Percentiles rank a stretch among this genome's conserved stretches.
These are phyloP conservation scores for Drosophila kanekoi DNA, from an alignment of 2,888 invertebrate genomes.

Conservation along the genomic window DNA sequence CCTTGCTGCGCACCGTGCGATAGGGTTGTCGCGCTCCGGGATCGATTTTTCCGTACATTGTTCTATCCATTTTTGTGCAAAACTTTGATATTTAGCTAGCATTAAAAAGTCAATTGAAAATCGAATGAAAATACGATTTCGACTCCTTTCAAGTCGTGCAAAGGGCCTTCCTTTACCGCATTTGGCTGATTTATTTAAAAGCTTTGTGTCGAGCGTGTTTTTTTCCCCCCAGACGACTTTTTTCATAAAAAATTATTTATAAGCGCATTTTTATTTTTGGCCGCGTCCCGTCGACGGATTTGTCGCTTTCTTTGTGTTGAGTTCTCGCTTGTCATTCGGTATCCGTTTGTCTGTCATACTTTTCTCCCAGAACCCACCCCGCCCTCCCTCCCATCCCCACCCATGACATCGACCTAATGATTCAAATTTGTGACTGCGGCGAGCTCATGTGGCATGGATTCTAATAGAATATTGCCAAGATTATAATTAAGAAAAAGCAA, in stretches of 20 bases:
- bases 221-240: conserved; percentile 1
- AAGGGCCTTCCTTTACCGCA: background rate
- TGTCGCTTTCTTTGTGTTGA: conserved; percentile 68
- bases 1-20: conserved; percentile 92
- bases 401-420: conserved; percentile 30
- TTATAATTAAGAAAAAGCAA: too few relatives aligned
- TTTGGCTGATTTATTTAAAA: conserved; percentile 54
- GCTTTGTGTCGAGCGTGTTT: conserved; percentile 28
- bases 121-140: conserved; percentile 3
- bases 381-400: background rate
- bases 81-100: conserved; percentile 46
- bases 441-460: conserved; percentile 17
- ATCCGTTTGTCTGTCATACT: conserved; percentile 55
- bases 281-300: conserved; percentile 67
- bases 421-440: conserved; percentile 5
- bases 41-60: conserved; percentile 95
- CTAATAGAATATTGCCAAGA: conserved; percentile 1
- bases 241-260: conserved; percentile 69
- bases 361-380: conserved; percentile 2
- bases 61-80: conserved; percentile 90
- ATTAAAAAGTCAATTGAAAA: conserved; percentile 46
- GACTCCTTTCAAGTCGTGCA: background rate
- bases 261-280: conserved; percentile 77
- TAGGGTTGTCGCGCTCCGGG: conserved; percentile 94
- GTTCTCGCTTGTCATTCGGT: conserved; percentile 67